Evolutionary conservation across 2,888 invertebrate species (phyloP).

Genomic region (Gymnosoma rotundatum): DNA sequence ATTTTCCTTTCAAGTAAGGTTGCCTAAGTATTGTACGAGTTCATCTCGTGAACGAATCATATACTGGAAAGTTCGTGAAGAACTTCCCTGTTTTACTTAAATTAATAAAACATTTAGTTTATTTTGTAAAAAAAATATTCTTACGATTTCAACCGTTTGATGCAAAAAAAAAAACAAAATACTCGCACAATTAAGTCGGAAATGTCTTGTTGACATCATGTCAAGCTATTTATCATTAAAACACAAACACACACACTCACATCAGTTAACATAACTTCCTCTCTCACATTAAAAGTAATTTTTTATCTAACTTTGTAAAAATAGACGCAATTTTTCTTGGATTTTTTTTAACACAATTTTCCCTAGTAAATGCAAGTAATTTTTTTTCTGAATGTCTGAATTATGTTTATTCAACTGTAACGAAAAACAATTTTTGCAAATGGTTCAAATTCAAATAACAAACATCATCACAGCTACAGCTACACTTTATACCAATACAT

Average conservation of each 20-base stretch:
- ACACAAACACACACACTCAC: slow-evolving; percentile 54
- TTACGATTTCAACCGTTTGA: background rate
- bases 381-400: slow-evolving; percentile 42
- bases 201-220: slow-evolving; percentile 75
- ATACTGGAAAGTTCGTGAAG: no score
- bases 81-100: background rate
- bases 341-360: slow-evolving; percentile 35
- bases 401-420: slow-evolving; percentile 80
- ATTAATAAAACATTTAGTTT: background rate
- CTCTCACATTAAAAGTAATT: slow-evolving; percentile 38
- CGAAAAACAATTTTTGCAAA: slow-evolving; percentile 80
- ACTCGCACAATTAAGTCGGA: slow-evolving; percentile 64
- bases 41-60: no score
- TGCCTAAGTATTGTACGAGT: no score
- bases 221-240: slow-evolving; percentile 74
- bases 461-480: slow-evolving; percentile 36
- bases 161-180: background rate
- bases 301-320: slow-evolving; percentile 50
- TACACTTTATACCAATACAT: slow-evolving; percentile 5
- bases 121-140: background rate
- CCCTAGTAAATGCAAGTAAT: background rate
- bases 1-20: no score
- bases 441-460: slow-evolving; percentile 67
- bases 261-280: background rate
- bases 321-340: slow-evolving; percentile 51